Base-by-base conservation (phyloP, 2,113 vertebrate species). In the Corythoichthys haematopterus region DNA sequence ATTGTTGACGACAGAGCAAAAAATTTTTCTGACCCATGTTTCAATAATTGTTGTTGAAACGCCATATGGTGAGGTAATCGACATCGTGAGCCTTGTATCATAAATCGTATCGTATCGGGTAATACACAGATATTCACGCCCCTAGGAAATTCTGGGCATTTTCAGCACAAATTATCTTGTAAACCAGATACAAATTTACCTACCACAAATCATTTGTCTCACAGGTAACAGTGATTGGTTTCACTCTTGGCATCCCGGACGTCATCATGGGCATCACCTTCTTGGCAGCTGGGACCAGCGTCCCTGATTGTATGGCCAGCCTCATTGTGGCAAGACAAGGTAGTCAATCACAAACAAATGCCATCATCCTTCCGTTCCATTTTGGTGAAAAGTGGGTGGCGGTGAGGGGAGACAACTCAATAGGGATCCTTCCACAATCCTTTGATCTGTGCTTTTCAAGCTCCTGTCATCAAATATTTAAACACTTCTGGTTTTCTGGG, bases 211-310 rank as follows among this genome's bases (percentile, higher is more conserved):
- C 5, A 1, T 47, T 13, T 56, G 48, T 60, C 28, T 51, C 9
- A 16, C 75, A 99, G 97, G 97, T 99, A 33, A 98, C 97, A 0
- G 91, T 99, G 72, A 97, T 98, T n/a, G 97, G 97, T 51, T 99
- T 94, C 83, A 99, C 97, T 0, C 91, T 99, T 61, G 96, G 96
- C 20, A 97, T 98, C 80, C 97, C 97, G 3, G 97, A 99, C 1
- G 97, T 99, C 81, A 99, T 99, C 85, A 99, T 98, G 97, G 97
- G 97, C 9, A 98, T 98, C 84, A 98, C 96, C 3, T 98, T 98
- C 88, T 82, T 98, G 89, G 97, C 97, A 52, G 97, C 97, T 0
- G 97, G 96, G 80, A 98, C 96, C 87, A 98, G 96, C 0, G 96
- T 98, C 78, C 96, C 96, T 0, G 96, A 98, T 89, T 99, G 97